Percentiles rank a stretch among this genome's conserved stretches.
Evolutionary conservation across 2,888 invertebrate species (phyloP).

Genomic region (Drosophila neoperkinsi): DNA sequence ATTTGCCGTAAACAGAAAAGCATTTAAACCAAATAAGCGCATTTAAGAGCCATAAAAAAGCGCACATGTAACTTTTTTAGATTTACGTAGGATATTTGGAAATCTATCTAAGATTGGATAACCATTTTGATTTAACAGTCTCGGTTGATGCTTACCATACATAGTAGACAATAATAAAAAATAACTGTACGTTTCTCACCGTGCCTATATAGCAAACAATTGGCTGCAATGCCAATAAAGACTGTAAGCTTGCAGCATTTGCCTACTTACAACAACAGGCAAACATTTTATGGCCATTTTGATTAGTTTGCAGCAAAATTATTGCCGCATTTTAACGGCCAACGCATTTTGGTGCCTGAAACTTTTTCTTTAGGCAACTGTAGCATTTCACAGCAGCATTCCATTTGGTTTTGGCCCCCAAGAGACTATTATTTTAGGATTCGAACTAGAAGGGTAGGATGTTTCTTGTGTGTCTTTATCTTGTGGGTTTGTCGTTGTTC

Average conservation of each 20-base stretch:
- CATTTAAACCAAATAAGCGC: slow-evolving; percentile 7
- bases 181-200: slow-evolving; percentile 13
- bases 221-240: slow-evolving; percentile 50
- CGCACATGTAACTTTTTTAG: slow-evolving; percentile 10
- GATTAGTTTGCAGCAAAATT: slow-evolving; percentile 47
- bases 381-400: slow-evolving; percentile 15
- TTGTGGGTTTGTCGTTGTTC: slow-evolving; percentile 22
- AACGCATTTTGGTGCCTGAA: slow-evolving; percentile 7
- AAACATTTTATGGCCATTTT: slow-evolving; percentile 46
- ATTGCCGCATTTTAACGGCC: slow-evolving; percentile 31
- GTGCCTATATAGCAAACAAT: slow-evolving; percentile 18
- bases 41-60: slow-evolving; percentile 30
- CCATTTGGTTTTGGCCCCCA: slow-evolving; percentile 20
- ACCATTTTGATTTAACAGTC: slow-evolving; percentile 37
- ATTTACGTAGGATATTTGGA: slow-evolving; percentile 12
- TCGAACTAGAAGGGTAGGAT: background rate
- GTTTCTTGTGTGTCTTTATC: slow-evolving; percentile 4
- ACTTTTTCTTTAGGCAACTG: slow-evolving; percentile 11
- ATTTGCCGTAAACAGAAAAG: background rate
- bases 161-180: slow-evolving; percentile 14
- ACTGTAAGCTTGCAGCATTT: slow-evolving; percentile 50
- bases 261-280: slow-evolving; percentile 27
- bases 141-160: background rate
- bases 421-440: slow-evolving; percentile 13
- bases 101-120: slow-evolving; percentile 23